Base-by-base conservation (phyloP, 53 echinoderm and acorn worm genomes). In the Luidia sarsii region DNA sequence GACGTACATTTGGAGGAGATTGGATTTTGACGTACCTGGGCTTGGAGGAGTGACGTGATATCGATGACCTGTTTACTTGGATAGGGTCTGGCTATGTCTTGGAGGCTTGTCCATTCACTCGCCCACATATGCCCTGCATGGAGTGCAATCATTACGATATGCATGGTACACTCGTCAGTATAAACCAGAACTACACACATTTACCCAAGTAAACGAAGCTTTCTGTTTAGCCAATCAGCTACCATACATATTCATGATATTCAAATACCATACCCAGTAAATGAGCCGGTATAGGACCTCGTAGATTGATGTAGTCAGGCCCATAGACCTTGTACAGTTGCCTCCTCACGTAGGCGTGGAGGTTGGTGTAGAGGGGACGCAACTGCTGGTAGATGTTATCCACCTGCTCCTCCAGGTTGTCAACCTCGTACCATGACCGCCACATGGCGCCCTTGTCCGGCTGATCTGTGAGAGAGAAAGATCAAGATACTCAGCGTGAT, bases 321-420 rank as follows among this genome's bases (percentile, higher is more conserved):
- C 91, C 91, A 61, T 91, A 91, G 20, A 84, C 46, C 8, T 82
- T 31, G 68, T 87, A 83, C 41, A 93, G 30, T 63, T 90, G 83
- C 65, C 93, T 83, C 65, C 93, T 87, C 16, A 90, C 81, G 63
- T 83, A 93, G 79, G 93, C 93, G 59, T 93, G 93, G 15, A 93
- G 75, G 56, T 93, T 65, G 64, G 75, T 50, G 33, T 87, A 93
- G 24, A 93, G 61, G 1, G 93, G 93, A 21, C 65, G 68, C 15
- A 90, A 16, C 51, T 93, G 72, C 1, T 69, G 33, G 49, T 90
- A 93, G 19, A 93, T 80, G 8, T 52, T 72, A 45, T 68, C 51
- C 11, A 83, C 80, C 31, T 84, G 66, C 18, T 57, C 62, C 50
- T 80, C 84, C 15, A 93, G 71, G 61, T 65, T 57, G 28, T 93